phyloP scores from a whole-genome alignment of 23 tunicate genomes.

The Phallusia fumigata region DNA sequence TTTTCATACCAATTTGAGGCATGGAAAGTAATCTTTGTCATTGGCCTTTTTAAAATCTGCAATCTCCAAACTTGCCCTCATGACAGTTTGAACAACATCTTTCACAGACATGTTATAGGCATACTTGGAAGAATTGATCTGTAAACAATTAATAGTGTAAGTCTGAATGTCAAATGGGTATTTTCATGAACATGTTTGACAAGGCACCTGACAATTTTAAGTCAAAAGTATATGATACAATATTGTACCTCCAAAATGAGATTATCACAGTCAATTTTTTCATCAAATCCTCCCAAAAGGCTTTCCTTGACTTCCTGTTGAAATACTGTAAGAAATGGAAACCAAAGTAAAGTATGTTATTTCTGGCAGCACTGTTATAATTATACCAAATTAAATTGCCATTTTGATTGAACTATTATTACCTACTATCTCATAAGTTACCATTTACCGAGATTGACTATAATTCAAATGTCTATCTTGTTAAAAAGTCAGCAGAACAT shows the following conservation, averaged over 20 bases:
- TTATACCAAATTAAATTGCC: too few relatives aligned
- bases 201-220: not conserved
- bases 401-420: too few relatives aligned
- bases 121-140: constrained; percentile 84
- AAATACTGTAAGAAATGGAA: constrained; percentile 18
- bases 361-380: not conserved
- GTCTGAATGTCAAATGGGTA: too few relatives aligned
- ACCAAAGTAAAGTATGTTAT: not conserved
- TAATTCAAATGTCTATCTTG: too few relatives aligned
- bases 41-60: constrained; percentile 21
- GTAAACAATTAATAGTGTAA: not conserved
- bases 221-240: not conserved
- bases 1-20: constrained; percentile 46
- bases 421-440: too few relatives aligned
- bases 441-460: too few relatives aligned
- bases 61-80: constrained; percentile 60
- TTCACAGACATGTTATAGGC: constrained; percentile 77
- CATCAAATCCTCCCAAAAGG: constrained; percentile 56
- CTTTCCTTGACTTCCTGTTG: constrained; percentile 85
- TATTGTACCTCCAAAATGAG: constrained; percentile 74
- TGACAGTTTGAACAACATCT: constrained; percentile 65
- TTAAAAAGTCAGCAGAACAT: too few relatives aligned
- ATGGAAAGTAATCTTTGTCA: constrained; percentile 34
- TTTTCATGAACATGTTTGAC: not conserved
- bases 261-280: constrained; percentile 67